phyloP scores from a whole-genome alignment of 35 echinoderm and acorn worm genomes.

The Chiridota heheva region DNA sequence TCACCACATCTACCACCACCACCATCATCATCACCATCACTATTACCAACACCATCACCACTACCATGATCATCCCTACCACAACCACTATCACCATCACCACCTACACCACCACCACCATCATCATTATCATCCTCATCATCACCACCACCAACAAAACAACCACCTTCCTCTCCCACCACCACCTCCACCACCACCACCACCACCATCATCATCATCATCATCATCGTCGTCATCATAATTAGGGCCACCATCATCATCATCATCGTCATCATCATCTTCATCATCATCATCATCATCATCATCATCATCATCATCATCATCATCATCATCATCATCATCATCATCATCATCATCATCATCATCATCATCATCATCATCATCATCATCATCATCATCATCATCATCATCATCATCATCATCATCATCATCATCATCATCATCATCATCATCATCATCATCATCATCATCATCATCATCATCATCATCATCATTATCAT shows the following conservation, averaged over 20 bases:
- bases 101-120: slow-evolving; percentile 10
- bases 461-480: slow-evolving; percentile 22
- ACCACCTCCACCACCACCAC: background rate
- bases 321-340: slow-evolving; percentile 22
- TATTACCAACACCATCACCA: background rate
- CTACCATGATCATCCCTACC: background rate
- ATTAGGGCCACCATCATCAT: background rate
- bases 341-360: slow-evolving; percentile 9
- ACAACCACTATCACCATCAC: slow-evolving; percentile 13
- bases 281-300: slow-evolving; percentile 31
- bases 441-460: slow-evolving; percentile 23
- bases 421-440: slow-evolving; percentile 26
- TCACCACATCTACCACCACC: background rate
- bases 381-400: background rate
- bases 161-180: background rate
- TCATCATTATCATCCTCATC: slow-evolving; percentile 15
- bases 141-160: slow-evolving; percentile 9
- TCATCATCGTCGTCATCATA: background rate
- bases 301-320: slow-evolving; percentile 29
- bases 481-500: slow-evolving; percentile 23
- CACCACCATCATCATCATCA: slow-evolving; percentile 8
- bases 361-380: background rate
- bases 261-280: background rate
- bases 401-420: slow-evolving; percentile 34
- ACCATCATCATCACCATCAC: background rate